A percentile compares a stretch with the other conserved stretches of the same genome.
Conservation (phyloP, 2,797 vertebrate genomes). For the Leptodactylus fallax region DNA sequence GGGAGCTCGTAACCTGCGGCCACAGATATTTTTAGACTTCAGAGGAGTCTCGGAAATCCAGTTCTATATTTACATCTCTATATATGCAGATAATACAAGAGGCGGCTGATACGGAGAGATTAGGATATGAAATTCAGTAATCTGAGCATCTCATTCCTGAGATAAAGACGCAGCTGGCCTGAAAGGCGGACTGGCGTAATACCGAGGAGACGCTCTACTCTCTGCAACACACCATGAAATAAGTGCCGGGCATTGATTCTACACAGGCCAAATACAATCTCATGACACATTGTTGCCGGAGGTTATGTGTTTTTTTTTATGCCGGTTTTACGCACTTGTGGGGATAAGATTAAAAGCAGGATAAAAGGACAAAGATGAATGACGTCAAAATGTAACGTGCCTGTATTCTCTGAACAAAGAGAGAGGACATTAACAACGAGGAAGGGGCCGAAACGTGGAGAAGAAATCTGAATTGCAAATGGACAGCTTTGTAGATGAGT, state of each 20-base stretch:
- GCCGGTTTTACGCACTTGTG: not conserved
- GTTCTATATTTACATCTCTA: conserved; percentile 17
- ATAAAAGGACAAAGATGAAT: conserved; percentile 41
- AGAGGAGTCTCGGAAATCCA: conserved; percentile 31
- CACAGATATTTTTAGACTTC: conserved; percentile 34
- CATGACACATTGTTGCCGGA: conserved; percentile 33
- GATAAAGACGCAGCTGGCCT: conserved; percentile 5
- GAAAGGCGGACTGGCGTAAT: too few species aligned
- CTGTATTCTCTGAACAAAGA: not conserved
- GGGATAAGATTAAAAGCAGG: conserved; percentile 10
- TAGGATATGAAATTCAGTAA: not conserved
- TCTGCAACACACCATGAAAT: not conserved
- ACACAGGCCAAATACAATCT: not conserved
- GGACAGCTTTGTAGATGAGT: not conserved
- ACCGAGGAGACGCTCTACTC: not conserved
- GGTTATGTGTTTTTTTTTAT: not conserved
- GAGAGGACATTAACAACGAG: too few species aligned
- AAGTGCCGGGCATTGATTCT: not conserved
- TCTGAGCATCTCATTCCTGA: conserved; percentile 20
- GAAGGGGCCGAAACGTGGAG: not conserved
- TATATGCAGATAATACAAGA: conserved; percentile 3
- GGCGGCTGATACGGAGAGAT: conserved; percentile 23
- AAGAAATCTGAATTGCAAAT: not conserved
- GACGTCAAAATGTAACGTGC: conserved; percentile 27
- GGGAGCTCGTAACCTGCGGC: not conserved